These are phyloP conservation scores for Chionoecetes opilio DNA, from an alignment of 1,140 invertebrate genomes.

Conservation along the genomic window DNA sequence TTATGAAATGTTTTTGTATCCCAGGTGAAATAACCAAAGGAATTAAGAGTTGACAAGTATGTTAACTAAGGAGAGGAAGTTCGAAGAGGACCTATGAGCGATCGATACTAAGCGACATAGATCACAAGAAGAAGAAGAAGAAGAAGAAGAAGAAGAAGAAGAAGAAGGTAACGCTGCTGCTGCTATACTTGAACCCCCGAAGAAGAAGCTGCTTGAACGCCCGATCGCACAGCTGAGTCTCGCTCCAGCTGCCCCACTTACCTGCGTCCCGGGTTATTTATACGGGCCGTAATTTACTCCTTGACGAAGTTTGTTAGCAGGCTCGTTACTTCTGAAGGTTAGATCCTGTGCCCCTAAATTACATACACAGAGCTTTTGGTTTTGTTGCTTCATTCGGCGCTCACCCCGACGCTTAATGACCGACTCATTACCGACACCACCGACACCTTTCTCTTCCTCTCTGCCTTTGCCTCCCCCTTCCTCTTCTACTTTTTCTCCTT, in stretches of 20 bases:
- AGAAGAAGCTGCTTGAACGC: conserved; percentile 37
- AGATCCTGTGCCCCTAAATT: conserved; percentile 40
- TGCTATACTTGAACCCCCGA: too few species aligned
- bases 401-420: conserved; percentile 19
- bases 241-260: conserved; percentile 51
- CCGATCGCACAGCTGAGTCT: conserved; percentile 44
- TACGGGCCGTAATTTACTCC: conserved; percentile 52
- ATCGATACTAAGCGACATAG: too few species aligned
- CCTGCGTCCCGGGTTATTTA: conserved; percentile 34
- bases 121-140: too few species aligned
- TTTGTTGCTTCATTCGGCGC: conserved; percentile 57
- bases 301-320: conserved; percentile 60
- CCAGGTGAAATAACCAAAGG: too few species aligned
- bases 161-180: too few species aligned
- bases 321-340: conserved; percentile 68
- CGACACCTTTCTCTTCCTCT: neutral
- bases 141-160: too few species aligned
- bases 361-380: neutral
- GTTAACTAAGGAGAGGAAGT: too few species aligned
- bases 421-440: conserved; percentile 24
- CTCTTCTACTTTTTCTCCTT: neutral
- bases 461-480: neutral
- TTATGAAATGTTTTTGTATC: too few species aligned
- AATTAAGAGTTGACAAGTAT: too few species aligned
- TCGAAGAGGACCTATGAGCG: too few species aligned